Conservation (phyloP, 2,888 invertebrate species). For the Cantharis rustica region DNA sequence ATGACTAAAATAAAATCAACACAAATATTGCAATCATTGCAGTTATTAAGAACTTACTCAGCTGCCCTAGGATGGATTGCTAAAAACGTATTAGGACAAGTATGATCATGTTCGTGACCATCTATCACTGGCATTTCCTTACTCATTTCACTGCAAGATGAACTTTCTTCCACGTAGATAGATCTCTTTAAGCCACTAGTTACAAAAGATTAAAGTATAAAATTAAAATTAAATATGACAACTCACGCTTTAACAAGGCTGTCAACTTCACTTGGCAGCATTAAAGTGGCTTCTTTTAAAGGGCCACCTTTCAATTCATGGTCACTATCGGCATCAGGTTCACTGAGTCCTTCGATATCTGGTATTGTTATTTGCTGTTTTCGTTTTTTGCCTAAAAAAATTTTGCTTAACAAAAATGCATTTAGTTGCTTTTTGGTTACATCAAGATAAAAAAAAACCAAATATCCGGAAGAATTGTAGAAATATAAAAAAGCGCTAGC, state of each 20-base stretch:
- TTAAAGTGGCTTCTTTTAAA: conserved; percentile 47
- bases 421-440: not conserved
- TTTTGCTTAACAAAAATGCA: not conserved
- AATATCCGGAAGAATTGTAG: not conserved
- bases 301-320: conserved; percentile 46
- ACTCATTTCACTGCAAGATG: conserved; percentile 55
- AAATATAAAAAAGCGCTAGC: not conserved
- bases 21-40: not conserved
- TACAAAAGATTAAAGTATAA: conserved; percentile 1
- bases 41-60: conserved; percentile 42
- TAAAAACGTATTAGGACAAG: conserved; percentile 49
- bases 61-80: conserved; percentile 47
- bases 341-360: conserved; percentile 49
- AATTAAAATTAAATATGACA: not conserved
- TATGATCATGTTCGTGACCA: conserved; percentile 44
- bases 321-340: conserved; percentile 53
- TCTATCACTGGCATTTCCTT: conserved; percentile 51
- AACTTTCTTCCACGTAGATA: conserved; percentile 54
- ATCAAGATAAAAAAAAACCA: not conserved
- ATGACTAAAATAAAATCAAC: conserved; percentile 55
- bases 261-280: conserved; percentile 49
- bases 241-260: conserved; percentile 47
- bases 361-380: conserved; percentile 44
- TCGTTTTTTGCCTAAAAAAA: conserved; percentile 31
- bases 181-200: conserved; percentile 46